Evolutionary conservation across 2,797 vertebrate genomes (phyloP), one percentile per base, ranked within the genome.

Genomic region (Tolypeutes matacus): DNA sequence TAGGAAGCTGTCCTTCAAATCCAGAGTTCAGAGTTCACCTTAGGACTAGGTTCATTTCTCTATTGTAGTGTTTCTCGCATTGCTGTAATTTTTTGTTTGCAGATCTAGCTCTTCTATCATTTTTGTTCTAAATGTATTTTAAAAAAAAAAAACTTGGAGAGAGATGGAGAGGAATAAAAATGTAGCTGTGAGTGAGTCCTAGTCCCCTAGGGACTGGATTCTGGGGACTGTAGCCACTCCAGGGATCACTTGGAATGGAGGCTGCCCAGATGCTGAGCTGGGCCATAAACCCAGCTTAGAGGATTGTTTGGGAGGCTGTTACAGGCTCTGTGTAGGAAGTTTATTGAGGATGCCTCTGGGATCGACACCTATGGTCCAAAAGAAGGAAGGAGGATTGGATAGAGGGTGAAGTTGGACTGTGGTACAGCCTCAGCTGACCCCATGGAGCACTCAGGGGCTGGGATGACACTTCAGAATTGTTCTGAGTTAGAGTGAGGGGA

Each of bases 51-150:
- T 81, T 86, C 46, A 23, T 86, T 75, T 65, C 77, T 82, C 60
- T 95, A 12, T 77, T 49, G 18, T 7, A 72, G 23, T 42, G 31
- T 90, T 27, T 81, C 64, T 94, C 85, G 53, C 15, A 3, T 42
- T 58, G 11, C 80, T 87, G 25, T 53, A 91, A 75, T 86, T 67
- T 72, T 89, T 81, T 92, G n/a, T 60, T 86, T 92, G 46, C 39
- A 78, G 39, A 34, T 56, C 25, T 5, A 3, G 87, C 31, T 87
- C 39, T 81, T 85, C 73, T 27, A 91, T 25, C n/a, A 23, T 85
- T 29, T 77, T 91, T 69, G 62, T 84, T 92, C 67, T 76, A 95
- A 84, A 87, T 95, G 64, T 53, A 83, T 89, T 77, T 95, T 62
- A 56, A 51, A 51, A 56, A 91, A 88, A 76, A 90, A 96, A 96